These are phyloP conservation scores for Pristionchus fissidentatus DNA, from an alignment of 2,888 invertebrate species.

Conservation along the genomic window DNA sequence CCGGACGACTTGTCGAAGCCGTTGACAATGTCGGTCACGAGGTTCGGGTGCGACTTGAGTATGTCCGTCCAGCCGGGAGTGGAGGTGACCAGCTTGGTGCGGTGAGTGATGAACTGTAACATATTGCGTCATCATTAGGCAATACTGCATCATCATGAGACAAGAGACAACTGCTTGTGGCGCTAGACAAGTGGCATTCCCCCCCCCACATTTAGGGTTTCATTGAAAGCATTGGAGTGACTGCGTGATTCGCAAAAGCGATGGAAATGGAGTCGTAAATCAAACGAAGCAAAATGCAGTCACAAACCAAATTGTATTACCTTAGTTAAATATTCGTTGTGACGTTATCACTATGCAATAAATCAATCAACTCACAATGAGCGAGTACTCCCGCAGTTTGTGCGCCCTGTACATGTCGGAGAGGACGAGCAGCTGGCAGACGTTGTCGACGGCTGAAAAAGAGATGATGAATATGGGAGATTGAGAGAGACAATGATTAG, in stretches of 20 bases:
- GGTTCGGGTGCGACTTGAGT: slow-evolving; percentile 68
- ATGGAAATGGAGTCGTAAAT: too few species aligned
- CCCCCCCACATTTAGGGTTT: too few species aligned
- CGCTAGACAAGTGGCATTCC: too few species aligned
- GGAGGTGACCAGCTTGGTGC: slow-evolving; percentile 65
- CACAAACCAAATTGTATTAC: too few species aligned
- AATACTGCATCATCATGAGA: too few species aligned
- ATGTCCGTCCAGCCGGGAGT: slow-evolving; percentile 65
- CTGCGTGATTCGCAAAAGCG: too few species aligned
- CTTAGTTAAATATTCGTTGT: too few species aligned
- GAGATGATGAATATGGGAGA: background rate
- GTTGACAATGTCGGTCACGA: slow-evolving; percentile 74
- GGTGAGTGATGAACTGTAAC: slow-evolving; percentile 70
- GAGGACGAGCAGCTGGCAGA: slow-evolving; percentile 73
- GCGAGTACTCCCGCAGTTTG: slow-evolving; percentile 63
- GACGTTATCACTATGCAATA: too few species aligned
- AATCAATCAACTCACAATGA: slow-evolving; percentile 61
- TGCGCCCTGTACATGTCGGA: slow-evolving; percentile 71
- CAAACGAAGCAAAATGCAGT: too few species aligned
- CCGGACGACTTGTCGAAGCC: slow-evolving; percentile 52
- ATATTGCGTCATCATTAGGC: background rate
- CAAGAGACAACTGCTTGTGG: too few species aligned
- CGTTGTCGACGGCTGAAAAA: slow-evolving; percentile 66
- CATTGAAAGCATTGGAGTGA: too few species aligned
- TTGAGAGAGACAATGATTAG: too few species aligned